Evolutionary conservation across 2,888 invertebrate species (phyloP).

Genomic region (Spodoptera littoralis): DNA sequence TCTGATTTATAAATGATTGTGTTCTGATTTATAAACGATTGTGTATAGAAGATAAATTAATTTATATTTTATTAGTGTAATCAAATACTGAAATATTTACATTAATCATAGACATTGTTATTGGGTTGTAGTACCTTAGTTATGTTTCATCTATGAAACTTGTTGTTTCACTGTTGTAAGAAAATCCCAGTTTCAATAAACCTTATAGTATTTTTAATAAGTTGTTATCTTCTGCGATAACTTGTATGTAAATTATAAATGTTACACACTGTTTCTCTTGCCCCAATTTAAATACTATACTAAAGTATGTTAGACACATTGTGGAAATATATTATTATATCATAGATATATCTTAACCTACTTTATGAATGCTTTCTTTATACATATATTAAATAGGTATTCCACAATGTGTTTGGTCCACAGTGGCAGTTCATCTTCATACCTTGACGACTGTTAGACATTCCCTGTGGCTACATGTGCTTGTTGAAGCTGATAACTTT

Average conservation of each 20-base stretch:
- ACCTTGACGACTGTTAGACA: conserved; percentile 12
- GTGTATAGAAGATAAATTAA: conserved; percentile 37
- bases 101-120: conserved; percentile 18
- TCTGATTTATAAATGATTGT: conserved; percentile 33
- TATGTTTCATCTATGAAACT: conserved; percentile 36
- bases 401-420: no score
- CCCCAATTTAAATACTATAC: conserved; percentile 26
- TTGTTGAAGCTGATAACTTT: conserved; percentile 9
- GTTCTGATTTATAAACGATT: conserved; percentile 24
- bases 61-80: conserved; percentile 36
- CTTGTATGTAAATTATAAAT: background rate
- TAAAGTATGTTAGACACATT: no score
- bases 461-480: conserved; percentile 25
- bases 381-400: no score
- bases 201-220: conserved; percentile 18
- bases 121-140: conserved; percentile 13
- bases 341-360: no score
- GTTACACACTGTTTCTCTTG: conserved; percentile 9
- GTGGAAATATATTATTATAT: no score
- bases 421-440: no score
- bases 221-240: conserved; percentile 14
- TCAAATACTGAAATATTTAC: conserved; percentile 18
- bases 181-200: conserved; percentile 26
- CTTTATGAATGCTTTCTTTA: no score
- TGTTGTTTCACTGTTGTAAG: conserved; percentile 56